A percentile compares a stretch with the other conserved stretches of the same genome.
phyloP scores from a whole-genome alignment of 2,888 invertebrate genomes.

The Tenthredo amoena region DNA sequence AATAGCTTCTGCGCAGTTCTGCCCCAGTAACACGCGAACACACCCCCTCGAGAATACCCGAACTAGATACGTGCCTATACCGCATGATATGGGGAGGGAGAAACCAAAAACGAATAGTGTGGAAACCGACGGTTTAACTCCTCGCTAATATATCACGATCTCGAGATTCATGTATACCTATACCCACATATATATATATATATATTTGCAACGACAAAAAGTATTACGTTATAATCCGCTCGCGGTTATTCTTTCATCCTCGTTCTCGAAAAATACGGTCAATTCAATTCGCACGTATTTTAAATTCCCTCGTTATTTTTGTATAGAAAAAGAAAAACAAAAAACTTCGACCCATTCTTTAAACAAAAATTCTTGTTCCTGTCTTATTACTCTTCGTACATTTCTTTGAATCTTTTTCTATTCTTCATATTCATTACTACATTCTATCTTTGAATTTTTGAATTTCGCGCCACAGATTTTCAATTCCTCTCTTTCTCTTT shows the following conservation, averaged over 20 bases:
- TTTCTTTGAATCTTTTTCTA: not conserved
- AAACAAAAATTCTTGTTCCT: not conserved
- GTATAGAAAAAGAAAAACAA: too few species aligned
- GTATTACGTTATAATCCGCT: not conserved
- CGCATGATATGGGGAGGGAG: not conserved
- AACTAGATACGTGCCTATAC: not conserved
- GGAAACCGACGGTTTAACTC: slow-evolving; percentile 2
- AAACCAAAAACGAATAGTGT: not conserved
- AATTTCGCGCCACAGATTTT: not conserved
- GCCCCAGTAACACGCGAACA: slow-evolving; percentile 73
- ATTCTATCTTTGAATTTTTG: not conserved
- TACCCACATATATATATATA: not conserved
- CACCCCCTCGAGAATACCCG: slow-evolving; percentile 63
- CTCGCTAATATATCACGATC: not conserved
- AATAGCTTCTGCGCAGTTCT: slow-evolving; percentile 74
- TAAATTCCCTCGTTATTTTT: not conserved
- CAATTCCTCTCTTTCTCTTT: not conserved
- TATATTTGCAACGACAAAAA: not conserved
- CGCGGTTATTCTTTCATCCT: not conserved
- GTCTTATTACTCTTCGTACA: not conserved
- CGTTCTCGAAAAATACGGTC: not conserved
- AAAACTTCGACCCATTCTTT: not conserved
- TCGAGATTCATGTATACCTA: not conserved
- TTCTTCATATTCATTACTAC: not conserved
- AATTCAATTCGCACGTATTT: not conserved